Conservation (phyloP, 2,797 vertebrate species). For the Poeciliopsis paucimaculata region DNA sequence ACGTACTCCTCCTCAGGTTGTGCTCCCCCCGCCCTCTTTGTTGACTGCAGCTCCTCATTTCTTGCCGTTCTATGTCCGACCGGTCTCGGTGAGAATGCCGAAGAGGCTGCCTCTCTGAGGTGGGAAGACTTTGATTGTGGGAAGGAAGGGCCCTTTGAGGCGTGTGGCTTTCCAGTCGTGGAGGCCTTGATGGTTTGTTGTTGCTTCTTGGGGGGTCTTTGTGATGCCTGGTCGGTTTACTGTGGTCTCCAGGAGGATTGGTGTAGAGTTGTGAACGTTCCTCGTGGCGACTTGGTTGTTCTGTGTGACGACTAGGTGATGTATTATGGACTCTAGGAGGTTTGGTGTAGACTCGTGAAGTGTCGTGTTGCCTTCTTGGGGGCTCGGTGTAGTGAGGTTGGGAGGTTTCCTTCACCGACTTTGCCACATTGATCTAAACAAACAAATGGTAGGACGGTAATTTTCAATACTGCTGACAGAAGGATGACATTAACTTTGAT, state of each 20-base stretch:
- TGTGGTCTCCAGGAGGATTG: not conserved
- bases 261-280: no score
- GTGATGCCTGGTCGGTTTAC: not conserved
- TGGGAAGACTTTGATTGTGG: constrained; percentile 47
- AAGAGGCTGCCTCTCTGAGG: constrained; percentile 48
- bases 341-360: not conserved
- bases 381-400: constrained; percentile 8
- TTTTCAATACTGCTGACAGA: not conserved
- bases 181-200: constrained; percentile 19
- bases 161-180: constrained; percentile 8
- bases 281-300: constrained; percentile 2
- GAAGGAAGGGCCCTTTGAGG: constrained; percentile 10
- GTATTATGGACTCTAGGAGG: not conserved
- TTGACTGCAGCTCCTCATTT: constrained; percentile 21
- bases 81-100: constrained; percentile 26
- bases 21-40: constrained; percentile 56
- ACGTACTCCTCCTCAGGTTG: constrained; percentile 52
- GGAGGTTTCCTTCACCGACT: constrained; percentile 22
- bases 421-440: constrained; percentile 56
- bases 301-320: constrained; percentile 1
- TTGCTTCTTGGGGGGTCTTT: constrained; percentile 1
- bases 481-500: not conserved
- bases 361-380: not conserved
- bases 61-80: constrained; percentile 20
- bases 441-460: constrained; percentile 3